A percentile compares a stretch with the other conserved stretches of the same genome.
phyloP scores from a whole-genome alignment of 2,113 vertebrate species.

The Delphinapterus leucas region DNA sequence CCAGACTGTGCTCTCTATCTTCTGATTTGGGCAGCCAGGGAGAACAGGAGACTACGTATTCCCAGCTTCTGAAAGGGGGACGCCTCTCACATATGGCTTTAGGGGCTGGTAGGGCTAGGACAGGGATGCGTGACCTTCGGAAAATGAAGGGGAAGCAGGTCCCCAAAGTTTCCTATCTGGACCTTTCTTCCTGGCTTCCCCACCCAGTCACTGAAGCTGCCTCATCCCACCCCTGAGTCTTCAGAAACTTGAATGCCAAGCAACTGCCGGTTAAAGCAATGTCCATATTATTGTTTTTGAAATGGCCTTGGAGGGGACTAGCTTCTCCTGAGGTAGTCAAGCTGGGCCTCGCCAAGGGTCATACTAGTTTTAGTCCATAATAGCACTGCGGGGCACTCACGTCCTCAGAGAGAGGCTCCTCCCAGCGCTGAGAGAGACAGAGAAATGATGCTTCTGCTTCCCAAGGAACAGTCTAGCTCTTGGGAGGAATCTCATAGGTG shows the following conservation, averaged over 20 bases:
- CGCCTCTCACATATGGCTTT: background rate
- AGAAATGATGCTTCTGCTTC: background rate
- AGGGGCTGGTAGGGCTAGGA: background rate
- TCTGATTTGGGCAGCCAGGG: slow-evolving; percentile 75
- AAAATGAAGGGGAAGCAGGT: background rate
- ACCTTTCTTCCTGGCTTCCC: slow-evolving; percentile 16
- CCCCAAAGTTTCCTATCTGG: background rate
- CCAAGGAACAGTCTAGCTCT: background rate
- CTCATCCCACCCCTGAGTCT: background rate
- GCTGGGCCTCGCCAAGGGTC: background rate
- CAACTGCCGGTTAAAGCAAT: slow-evolving; percentile 30
- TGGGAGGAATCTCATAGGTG: background rate
- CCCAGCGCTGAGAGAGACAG: background rate
- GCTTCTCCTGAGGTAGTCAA: background rate
- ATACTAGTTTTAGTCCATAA: background rate
- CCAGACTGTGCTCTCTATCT: slow-evolving; percentile 83
- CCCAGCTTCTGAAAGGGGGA: slow-evolving; percentile 49
- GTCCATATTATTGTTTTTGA: background rate
- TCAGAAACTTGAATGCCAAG: slow-evolving; percentile 25
- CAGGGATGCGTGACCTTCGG: background rate
- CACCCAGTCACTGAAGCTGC: background rate
- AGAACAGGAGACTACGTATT: slow-evolving; percentile 42
- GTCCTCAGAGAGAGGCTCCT: background rate
- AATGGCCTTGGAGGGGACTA: background rate
- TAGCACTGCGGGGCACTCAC: background rate